A percentile compares a stretch with the other conserved stretches of the same genome.
phyloP scores from a whole-genome alignment of 2,113 vertebrate genomes.

The Suncus etruscus region DNA sequence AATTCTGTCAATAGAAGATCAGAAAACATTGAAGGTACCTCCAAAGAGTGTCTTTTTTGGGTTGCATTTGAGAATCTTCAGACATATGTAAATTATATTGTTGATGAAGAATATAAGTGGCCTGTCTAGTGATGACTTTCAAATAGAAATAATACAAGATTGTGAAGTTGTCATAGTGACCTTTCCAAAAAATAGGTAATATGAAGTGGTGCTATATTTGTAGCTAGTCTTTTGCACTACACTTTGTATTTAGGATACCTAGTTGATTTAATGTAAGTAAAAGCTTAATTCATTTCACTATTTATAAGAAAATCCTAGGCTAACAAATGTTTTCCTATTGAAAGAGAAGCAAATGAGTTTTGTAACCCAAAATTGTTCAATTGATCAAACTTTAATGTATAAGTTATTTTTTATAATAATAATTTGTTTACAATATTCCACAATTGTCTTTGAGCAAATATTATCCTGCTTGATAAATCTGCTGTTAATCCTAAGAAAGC shows the following conservation, averaged over 20 bases:
- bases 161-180: slow-evolving; percentile 85
- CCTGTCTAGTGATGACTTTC: slow-evolving; percentile 82
- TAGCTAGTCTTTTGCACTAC: background rate
- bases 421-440: too few species aligned
- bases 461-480: too few species aligned
- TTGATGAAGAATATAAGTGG: slow-evolving; percentile 89
- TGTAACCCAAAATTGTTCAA: slow-evolving; percentile 38
- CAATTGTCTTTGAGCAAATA: too few species aligned
- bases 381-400: background rate
- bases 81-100: slow-evolving; percentile 72
- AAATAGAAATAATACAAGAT: slow-evolving; percentile 90
- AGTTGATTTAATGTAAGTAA: background rate
- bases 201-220: background rate
- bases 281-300: background rate
- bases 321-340: background rate
- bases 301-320: background rate
- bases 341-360: background rate
- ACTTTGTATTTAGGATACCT: background rate
- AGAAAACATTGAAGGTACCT: slow-evolving; percentile 42
- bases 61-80: slow-evolving; percentile 89
- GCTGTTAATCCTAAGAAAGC: too few species aligned
- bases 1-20: slow-evolving; percentile 32
- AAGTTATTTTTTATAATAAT: background rate
- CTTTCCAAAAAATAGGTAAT: slow-evolving; percentile 89
- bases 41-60: background rate